Conservation (phyloP, 2,113 vertebrate genomes). For the Etheostoma cragini region DNA sequence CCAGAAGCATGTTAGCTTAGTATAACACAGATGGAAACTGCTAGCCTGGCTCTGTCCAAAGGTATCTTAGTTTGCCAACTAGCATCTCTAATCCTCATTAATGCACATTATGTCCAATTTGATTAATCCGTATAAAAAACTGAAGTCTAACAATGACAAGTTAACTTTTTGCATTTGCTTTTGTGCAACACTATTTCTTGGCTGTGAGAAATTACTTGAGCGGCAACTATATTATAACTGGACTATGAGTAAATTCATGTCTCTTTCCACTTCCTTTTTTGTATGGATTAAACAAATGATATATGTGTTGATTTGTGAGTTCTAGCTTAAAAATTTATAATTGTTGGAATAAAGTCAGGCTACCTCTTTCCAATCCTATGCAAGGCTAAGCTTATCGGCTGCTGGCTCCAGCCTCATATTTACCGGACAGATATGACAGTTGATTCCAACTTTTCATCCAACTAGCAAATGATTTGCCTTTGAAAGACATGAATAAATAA, state of each 20-base stretch:
- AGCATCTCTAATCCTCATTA: not conserved
- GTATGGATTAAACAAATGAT: not conserved
- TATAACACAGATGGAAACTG: not conserved
- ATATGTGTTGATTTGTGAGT: not conserved
- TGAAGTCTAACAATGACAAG: not conserved
- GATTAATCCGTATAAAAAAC: not conserved
- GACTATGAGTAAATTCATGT: too few relatives aligned
- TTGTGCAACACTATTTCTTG: not conserved
- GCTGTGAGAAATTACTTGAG: not conserved
- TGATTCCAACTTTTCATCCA: not conserved
- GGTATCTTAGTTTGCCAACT: not conserved
- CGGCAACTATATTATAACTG: too few relatives aligned
- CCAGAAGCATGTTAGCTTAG: not conserved
- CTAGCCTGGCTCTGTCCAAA: not conserved
- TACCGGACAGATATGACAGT: not conserved
- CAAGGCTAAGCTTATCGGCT: not conserved
- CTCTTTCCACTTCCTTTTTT: not conserved
- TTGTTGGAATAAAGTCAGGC: not conserved
- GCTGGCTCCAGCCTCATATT: not conserved
- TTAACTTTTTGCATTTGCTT: not conserved
- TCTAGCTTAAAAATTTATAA: not conserved
- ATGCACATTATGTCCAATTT: not conserved
- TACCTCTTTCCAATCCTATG: not conserved
- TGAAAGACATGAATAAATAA: too few relatives aligned
- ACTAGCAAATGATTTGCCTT: too few relatives aligned